Evolutionary conservation across 2,113 vertebrate species (phyloP).

Genomic region (Xyrauchen texanus): DNA sequence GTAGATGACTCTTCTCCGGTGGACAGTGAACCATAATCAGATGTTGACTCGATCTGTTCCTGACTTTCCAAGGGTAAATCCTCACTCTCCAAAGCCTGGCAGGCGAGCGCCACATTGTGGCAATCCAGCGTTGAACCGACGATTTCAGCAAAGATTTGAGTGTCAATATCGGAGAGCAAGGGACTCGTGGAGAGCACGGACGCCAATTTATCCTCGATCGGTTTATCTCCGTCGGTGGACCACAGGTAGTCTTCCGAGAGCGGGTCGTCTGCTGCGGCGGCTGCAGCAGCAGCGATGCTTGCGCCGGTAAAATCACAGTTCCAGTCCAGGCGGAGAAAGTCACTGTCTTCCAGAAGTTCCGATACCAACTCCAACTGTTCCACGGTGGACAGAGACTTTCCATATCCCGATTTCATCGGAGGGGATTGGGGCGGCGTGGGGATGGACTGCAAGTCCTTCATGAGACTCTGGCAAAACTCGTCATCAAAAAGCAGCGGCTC

Average conservation of each 20-base stretch:
- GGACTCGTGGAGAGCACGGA: slow-evolving; percentile 73
- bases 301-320: slow-evolving; percentile 59
- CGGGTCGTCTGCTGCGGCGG: slow-evolving; percentile 25
- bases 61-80: slow-evolving; percentile 55
- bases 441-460: slow-evolving; percentile 75
- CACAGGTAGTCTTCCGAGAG: slow-evolving; percentile 69
- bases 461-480: slow-evolving; percentile 72
- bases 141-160: slow-evolving; percentile 76
- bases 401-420: slow-evolving; percentile 61
- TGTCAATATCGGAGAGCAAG: slow-evolving; percentile 75
- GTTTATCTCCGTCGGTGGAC: slow-evolving; percentile 57
- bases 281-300: neutral
- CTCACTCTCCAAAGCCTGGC: slow-evolving; percentile 59
- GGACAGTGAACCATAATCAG: slow-evolving; percentile 69
- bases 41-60: slow-evolving; percentile 68
- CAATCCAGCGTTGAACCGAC: slow-evolving; percentile 74
- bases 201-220: slow-evolving; percentile 67
- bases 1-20: slow-evolving; percentile 68
- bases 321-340: slow-evolving; percentile 71
- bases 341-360: slow-evolving; percentile 75
- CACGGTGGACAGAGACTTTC: slow-evolving; percentile 71
- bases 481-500: slow-evolving; percentile 79
- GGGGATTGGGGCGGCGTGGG: slow-evolving; percentile 76
- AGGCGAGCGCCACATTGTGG: slow-evolving; percentile 51
- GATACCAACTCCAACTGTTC: slow-evolving; percentile 79